phyloP scores from a whole-genome alignment of 2,797 vertebrate species.

The Eleutherodactylus coqui region DNA sequence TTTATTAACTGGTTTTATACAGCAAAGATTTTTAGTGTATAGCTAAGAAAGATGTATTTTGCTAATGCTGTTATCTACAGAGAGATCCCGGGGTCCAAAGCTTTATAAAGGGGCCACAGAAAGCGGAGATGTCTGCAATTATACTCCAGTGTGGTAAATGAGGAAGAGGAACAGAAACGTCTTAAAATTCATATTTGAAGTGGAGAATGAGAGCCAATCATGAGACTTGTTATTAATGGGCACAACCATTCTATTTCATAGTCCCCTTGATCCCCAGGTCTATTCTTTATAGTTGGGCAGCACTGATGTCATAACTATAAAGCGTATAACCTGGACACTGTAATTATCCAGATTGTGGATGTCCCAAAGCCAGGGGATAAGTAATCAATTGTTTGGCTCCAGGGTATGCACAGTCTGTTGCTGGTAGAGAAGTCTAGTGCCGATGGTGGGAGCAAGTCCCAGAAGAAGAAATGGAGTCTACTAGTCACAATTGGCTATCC shows the following conservation, averaged over 20 bases:
- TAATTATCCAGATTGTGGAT: no score
- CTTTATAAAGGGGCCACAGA: not conserved
- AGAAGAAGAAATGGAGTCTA: not conserved
- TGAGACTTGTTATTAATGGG: no score
- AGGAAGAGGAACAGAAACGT: not conserved
- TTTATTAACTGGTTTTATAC: not conserved
- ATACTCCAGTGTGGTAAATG: not conserved
- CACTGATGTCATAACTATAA: not conserved
- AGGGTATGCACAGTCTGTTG: not conserved
- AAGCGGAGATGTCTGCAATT: not conserved
- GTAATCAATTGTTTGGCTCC: no score
- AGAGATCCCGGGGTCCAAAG: not conserved
- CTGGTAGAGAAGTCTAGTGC: not conserved
- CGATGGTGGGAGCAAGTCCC: not conserved
- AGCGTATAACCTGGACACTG: no score
- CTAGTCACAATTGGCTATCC: no score
- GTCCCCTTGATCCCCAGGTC: not conserved
- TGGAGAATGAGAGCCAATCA: not conserved
- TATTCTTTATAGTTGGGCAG: not conserved
- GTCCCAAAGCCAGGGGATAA: not conserved
- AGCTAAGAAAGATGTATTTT: not conserved
- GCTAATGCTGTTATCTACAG: not conserved
- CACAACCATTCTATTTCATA: no score
- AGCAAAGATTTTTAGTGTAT: not conserved
- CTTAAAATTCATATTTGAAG: not conserved